Evolutionary conservation across 2,888 invertebrate species (phyloP), one percentile per base, ranked within the genome.

Genomic region (Diaprepes abbreviatus): DNA sequence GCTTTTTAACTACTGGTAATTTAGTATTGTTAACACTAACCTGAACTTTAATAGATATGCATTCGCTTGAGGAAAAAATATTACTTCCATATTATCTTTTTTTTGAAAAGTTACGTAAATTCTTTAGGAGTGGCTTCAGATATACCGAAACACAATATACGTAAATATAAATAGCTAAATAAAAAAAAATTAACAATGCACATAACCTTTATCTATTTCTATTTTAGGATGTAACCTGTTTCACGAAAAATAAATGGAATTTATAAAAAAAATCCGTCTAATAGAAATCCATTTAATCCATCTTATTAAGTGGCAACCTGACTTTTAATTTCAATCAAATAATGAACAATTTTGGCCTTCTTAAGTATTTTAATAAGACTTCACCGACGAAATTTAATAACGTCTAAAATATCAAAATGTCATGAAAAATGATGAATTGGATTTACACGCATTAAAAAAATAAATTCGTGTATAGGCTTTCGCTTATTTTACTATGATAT

Each of bases 381-480:
- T 16, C 43, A 6, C 58, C 63, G 63, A 68, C 63, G 69, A 69
- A 69, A 69, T 69, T 48, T 57, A 52, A 50, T 60, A 54, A 43
- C 58, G 48, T 58, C 62, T 58, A 33, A 54, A 59, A 60, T 60
- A 60, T 70, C 70, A 70, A 55, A 60, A 33, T 65, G 70, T 70
- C 70, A 70, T 59, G 70, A 55, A 36, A 65, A 55, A 70, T 70
- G 70, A 70, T 70, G 60, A 70, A 70, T 70, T 55, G 31, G 65
- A 60, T 60, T 60, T 65, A 48, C 14, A 65, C 35, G 45, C 65
- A 21, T 65, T 24, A 70, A 59, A 66, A 66, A 68, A 50, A 24
- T 24, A 55, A 68, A 45, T 64, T 69, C 64, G 64, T 64, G 52
- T 54, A 36, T 63, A 58, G 21, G 63, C 54, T 54, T 63, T 63